Evolutionary conservation across 2,797 vertebrate species (phyloP).

Genomic region (Enteromius anoplus): DNA sequence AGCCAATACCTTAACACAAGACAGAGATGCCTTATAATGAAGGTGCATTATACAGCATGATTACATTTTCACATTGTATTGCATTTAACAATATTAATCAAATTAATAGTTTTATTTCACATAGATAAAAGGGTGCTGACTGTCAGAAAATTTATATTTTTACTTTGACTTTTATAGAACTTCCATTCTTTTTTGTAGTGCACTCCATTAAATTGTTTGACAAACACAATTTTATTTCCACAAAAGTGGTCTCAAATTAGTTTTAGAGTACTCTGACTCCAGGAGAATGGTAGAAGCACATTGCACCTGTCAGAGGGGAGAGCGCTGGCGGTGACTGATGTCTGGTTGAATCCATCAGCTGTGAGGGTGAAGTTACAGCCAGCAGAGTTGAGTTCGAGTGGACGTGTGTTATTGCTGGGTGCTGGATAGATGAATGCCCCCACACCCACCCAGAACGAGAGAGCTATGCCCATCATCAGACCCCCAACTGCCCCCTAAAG

Average conservation of each 20-base stretch:
- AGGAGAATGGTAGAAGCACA: neutral
- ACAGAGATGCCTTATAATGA: neutral
- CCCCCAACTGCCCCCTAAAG: constrained; percentile 81
- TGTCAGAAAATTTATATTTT: neutral
- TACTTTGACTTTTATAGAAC: neutral
- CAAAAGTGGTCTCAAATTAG: neutral
- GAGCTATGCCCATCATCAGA: constrained; percentile 72
- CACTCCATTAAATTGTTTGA: neutral
- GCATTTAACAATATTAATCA: neutral
- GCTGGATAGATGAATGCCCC: constrained; percentile 81
- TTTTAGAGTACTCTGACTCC: neutral
- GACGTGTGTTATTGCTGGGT: constrained; percentile 69
- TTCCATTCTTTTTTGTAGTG: neutral
- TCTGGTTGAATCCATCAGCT: constrained; percentile 8
- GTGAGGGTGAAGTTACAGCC: constrained; percentile 72
- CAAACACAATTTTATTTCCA: neutral
- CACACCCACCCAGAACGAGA: constrained; percentile 78
- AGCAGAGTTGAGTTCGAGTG: constrained; percentile 74
- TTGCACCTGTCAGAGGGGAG: constrained; percentile 48
- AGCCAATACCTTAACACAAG: constrained; percentile 70
- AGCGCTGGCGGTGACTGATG: constrained; percentile 38
- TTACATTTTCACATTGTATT: neutral
- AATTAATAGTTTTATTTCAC: neutral
- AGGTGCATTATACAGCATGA: neutral
- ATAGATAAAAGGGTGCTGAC: neutral